Percentiles rank a stretch among this genome's conserved stretches.
These are phyloP conservation scores for Drosophila greeni DNA, from an alignment of 2,888 invertebrate species.

Conservation along the genomic window DNA sequence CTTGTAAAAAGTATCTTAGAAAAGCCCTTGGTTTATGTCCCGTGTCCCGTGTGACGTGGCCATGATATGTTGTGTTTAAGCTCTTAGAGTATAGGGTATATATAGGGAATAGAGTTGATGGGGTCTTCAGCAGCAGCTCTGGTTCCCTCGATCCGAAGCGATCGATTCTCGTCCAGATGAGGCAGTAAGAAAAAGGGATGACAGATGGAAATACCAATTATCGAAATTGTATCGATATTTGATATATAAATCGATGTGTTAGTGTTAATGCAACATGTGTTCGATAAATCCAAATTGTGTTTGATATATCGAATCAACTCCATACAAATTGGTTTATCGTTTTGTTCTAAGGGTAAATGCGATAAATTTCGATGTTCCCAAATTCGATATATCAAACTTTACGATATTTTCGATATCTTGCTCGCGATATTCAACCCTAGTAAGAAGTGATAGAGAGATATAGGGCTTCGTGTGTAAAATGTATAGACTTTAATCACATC, in stretches of 20 bases:
- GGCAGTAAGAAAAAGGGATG: slow-evolving; percentile 47
- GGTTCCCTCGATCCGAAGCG: slow-evolving; percentile 47
- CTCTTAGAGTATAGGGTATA: slow-evolving; percentile 65
- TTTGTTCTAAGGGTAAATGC: not conserved
- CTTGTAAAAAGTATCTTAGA: slow-evolving; percentile 70
- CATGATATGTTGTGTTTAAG: slow-evolving; percentile 59
- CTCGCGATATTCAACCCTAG: slow-evolving; percentile 21
- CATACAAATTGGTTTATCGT: not conserved
- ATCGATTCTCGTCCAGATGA: slow-evolving; percentile 24
- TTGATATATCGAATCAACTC: not conserved
- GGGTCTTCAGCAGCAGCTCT: slow-evolving; percentile 30
- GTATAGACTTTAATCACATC: slow-evolving; percentile 61
- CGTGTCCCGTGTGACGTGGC: slow-evolving; percentile 55
- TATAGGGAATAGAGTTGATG: slow-evolving; percentile 52
- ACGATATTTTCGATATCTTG: not conserved
- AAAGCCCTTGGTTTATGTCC: slow-evolving; percentile 41
- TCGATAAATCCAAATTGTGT: not conserved
- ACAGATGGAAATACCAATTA: not conserved
- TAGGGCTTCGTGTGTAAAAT: slow-evolving; percentile 38
- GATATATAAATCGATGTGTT: not conserved
- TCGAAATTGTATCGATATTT: not conserved
- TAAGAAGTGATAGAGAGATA: slow-evolving; percentile 42
- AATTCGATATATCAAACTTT: not conserved
- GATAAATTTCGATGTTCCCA: not conserved
- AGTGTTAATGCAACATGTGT: not conserved